Base-by-base conservation (phyloP, 2,113 vertebrate genomes). In the Melanerpes aurifrons region DNA sequence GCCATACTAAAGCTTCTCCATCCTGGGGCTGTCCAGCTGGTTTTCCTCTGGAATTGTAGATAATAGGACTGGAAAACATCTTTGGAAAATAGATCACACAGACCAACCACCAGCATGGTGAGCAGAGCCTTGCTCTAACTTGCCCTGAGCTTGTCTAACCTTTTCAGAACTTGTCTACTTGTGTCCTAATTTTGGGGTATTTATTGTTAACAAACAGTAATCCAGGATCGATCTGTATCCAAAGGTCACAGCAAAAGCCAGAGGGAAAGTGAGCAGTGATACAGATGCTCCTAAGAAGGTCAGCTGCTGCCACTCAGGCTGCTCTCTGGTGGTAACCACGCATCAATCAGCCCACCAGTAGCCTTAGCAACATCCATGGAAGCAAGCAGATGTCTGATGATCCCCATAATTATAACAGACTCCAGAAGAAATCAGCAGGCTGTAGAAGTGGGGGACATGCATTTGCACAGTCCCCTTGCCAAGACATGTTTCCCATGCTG, bases 241-340 rank as follows among this genome's bases (percentile, higher is more conserved):
- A 92, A 96, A 96, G 91, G 87, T 94, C 94, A 77, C 53, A 35
- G 68, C 43, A 48, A 74, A 80, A 93, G 87, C 64, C 94, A 82
- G 85, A 62, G 75, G 82, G 89, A 96, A 89, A 79, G 63, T 45
- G 2, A 61, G 82, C 79, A 92, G 64, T 3, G 1, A 69, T 37
- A 3, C 43, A 57, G 87, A 94, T 87, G 84, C 82, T 94, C 79
- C 3, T 35, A 64, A 90, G 92, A 96, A 95, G 95, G 94, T 96
- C 94, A 95, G 89, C 72, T 85, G 87, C 92, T 96, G 95, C 91
- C 94, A 95, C 68, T 96, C 82, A 79, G 88, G 61, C 78, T 76
- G 71, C 72, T 94, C 87, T 89, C 72, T 1, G 26, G 77, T 74
- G 78, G 76, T 58, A 93, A 80, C 91, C 84, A 86, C 78, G 82